A percentile compares a stretch with the other conserved stretches of the same genome.
phyloP scores from a whole-genome alignment of 2,113 vertebrate genomes.

The Balaenoptera acutorostrata region DNA sequence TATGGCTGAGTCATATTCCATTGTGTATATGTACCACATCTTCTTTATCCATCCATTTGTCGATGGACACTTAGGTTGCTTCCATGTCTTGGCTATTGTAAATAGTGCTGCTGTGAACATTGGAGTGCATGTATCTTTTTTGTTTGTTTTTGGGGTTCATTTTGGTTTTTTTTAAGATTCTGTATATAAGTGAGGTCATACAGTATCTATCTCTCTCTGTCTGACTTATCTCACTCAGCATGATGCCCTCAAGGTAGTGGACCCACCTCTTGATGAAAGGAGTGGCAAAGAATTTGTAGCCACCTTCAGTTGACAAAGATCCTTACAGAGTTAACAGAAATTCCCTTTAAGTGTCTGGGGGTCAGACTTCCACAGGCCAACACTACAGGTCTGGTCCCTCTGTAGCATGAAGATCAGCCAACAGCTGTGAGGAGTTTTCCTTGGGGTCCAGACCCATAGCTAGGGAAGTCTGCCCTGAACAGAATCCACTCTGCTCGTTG shows the following conservation, averaged over 20 bases:
- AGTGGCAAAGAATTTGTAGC: background rate
- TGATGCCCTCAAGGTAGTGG: background rate
- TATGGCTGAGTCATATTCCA: background rate
- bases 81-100: background rate
- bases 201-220: background rate
- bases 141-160: background rate
- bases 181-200: background rate
- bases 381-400: background rate
- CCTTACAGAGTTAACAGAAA: background rate
- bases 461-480: background rate
- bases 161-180: background rate
- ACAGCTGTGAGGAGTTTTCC: background rate
- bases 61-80: background rate
- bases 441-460: background rate
- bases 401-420: background rate
- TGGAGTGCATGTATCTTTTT: background rate
- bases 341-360: background rate
- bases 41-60: background rate
- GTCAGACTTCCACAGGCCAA: background rate
- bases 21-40: accelerated
- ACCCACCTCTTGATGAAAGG: background rate
- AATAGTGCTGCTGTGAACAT: background rate
- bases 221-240: background rate
- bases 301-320: background rate
- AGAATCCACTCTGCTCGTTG: background rate